Percentiles rank a stretch among this genome's conserved stretches.
These are phyloP conservation scores for Caligus rogercresseyi DNA, from an alignment of 1,140 invertebrate species.

Conservation along the genomic window DNA sequence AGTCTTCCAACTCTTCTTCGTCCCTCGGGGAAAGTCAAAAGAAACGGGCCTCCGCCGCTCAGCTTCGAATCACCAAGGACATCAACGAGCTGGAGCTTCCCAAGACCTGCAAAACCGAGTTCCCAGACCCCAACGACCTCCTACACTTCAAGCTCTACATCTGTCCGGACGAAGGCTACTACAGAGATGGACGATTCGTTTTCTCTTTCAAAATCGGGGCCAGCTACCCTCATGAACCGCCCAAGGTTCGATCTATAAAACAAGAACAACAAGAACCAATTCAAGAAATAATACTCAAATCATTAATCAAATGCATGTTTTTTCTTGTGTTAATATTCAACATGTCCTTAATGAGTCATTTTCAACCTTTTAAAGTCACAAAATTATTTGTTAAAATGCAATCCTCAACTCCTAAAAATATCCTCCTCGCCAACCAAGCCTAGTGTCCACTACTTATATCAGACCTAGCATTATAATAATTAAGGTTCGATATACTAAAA, in stretches of 20 bases:
- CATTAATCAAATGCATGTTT: not conserved
- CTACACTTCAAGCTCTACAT: slow-evolving; percentile 90
- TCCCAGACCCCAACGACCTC: slow-evolving; percentile 88
- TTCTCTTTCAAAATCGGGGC: slow-evolving; percentile 96
- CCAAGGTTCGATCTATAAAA: slow-evolving; percentile 91
- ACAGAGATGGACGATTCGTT: slow-evolving; percentile 74
- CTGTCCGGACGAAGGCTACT: slow-evolving; percentile 90
- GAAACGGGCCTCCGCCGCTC: slow-evolving; percentile 13
- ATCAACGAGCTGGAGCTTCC: slow-evolving; percentile 92
- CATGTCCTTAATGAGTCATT: not conserved
- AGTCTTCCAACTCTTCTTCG: not conserved
- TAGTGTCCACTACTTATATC: too few species aligned
- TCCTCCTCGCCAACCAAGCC: too few species aligned
- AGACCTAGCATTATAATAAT: too few species aligned
- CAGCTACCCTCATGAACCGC: slow-evolving; percentile 88
- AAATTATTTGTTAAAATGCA: too few species aligned
- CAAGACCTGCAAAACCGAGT: slow-evolving; percentile 87
- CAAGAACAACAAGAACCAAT: slow-evolving; percentile 42
- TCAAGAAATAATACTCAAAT: not conserved
- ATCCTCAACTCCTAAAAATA: too few species aligned
- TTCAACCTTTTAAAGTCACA: too few species aligned
- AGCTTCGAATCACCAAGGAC: slow-evolving; percentile 41
- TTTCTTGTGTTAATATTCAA: not conserved
- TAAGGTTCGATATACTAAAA: too few species aligned
- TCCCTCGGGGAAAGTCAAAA: not conserved